A percentile compares a stretch with the other conserved stretches of the same genome.
Conservation (phyloP, 53 echinoderm and acorn worm species). For the Glandiceps talaboti region DNA sequence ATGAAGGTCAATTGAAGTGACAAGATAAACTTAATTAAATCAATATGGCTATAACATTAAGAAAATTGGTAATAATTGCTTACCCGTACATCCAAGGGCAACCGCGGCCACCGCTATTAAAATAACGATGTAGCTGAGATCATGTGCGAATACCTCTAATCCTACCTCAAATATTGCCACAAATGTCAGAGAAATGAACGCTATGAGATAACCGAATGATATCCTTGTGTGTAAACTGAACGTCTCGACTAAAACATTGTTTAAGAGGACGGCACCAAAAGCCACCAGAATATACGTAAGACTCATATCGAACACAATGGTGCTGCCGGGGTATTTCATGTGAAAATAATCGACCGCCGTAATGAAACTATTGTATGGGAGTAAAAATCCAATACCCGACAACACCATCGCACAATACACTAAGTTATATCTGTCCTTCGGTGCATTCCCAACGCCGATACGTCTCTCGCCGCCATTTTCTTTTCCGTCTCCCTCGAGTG, state of each 20-base stretch:
- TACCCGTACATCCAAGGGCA: constrained; percentile 71
- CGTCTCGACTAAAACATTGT: constrained; percentile 59
- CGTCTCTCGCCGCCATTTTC: not conserved
- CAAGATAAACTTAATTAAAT: too few species aligned
- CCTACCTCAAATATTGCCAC: constrained; percentile 63
- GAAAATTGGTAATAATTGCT: too few species aligned
- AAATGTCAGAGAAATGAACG: constrained; percentile 33
- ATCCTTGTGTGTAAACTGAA: constrained; percentile 35
- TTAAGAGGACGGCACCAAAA: constrained; percentile 51
- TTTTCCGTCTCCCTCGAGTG: not conserved
- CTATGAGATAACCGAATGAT: constrained; percentile 51
- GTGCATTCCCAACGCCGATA: not conserved
- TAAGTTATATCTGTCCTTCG: constrained; percentile 36
- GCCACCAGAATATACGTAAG: constrained; percentile 62
- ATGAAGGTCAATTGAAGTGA: too few species aligned
- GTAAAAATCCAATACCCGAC: constrained; percentile 66
- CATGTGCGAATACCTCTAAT: constrained; percentile 36
- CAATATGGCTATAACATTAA: too few species aligned
- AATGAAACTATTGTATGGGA: constrained; percentile 82
- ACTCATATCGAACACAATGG: constrained; percentile 75
- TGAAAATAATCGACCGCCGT: constrained; percentile 71
- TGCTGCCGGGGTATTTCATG: constrained; percentile 45
- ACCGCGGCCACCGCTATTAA: constrained; percentile 54
- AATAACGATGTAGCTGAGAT: constrained; percentile 40
- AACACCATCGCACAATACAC: constrained; percentile 49